phyloP scores from a whole-genome alignment of 1,140 invertebrate genomes.

The Plutomurus gul region DNA sequence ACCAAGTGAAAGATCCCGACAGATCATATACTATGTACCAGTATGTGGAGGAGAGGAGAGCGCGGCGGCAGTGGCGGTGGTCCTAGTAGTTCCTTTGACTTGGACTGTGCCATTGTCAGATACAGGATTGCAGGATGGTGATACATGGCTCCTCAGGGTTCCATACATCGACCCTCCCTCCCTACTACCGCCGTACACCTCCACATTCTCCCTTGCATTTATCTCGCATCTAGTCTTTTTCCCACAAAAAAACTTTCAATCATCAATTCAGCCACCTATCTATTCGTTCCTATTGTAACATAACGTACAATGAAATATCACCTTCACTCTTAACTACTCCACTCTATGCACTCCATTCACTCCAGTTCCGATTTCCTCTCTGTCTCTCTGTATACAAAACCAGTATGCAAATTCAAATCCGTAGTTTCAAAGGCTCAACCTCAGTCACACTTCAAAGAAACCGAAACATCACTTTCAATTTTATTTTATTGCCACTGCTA shows the following conservation, averaged over 20 bases:
- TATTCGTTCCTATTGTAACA: background rate
- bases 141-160: slow-evolving; percentile 49
- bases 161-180: slow-evolving; percentile 1
- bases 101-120: slow-evolving; percentile 41
- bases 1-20: slow-evolving; percentile 34
- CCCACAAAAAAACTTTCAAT: slow-evolving; percentile 35
- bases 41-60: too few species aligned
- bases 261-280: slow-evolving; percentile 31
- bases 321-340: background rate
- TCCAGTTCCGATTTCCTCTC: background rate
- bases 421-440: background rate
- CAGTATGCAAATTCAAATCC: slow-evolving; percentile 13
- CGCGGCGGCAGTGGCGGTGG: background rate
- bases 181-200: slow-evolving; percentile 22
- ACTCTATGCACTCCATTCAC: background rate
- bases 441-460: slow-evolving; percentile 2
- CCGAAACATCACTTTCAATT: slow-evolving; percentile 18
- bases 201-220: background rate
- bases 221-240: background rate
- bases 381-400: background rate
- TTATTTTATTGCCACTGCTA: background rate
- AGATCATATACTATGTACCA: background rate
- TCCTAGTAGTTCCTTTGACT: background rate
- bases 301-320: background rate
- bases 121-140: slow-evolving; percentile 48